phyloP scores from a whole-genome alignment of 2,888 invertebrate species.

The Drosophila leonis region DNA sequence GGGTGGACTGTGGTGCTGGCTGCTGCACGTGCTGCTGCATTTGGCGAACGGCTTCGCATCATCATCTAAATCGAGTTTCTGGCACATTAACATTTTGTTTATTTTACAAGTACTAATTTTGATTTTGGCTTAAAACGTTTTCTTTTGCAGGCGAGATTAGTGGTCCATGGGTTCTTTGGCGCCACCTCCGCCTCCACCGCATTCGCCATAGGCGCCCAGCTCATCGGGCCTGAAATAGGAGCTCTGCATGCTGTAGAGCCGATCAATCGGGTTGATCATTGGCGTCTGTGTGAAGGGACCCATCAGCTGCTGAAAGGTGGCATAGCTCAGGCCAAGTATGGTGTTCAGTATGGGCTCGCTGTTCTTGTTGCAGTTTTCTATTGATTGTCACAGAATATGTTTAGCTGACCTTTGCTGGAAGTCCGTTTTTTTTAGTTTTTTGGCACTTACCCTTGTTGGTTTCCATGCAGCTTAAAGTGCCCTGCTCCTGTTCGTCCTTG shows the following conservation, averaged over 20 bases:
- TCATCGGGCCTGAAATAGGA: conserved; percentile 88
- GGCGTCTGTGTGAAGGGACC: conserved; percentile 85
- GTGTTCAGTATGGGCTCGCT: conserved; percentile 85
- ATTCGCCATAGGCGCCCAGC: conserved; percentile 81
- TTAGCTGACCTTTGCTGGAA: not conserved
- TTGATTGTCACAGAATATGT: not conserved
- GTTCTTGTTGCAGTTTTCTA: conserved; percentile 85
- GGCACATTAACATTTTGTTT: conserved; percentile 71
- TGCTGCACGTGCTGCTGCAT: conserved; percentile 55
- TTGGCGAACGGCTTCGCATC: conserved; percentile 4
- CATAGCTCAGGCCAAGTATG: conserved; percentile 85
- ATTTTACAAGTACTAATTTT: conserved; percentile 82
- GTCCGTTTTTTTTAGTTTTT: not conserved
- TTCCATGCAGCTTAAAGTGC: conserved; percentile 83
- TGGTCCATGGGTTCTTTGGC: conserved; percentile 78
- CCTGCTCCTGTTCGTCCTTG: conserved; percentile 84
- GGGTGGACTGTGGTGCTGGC: conserved; percentile 8
- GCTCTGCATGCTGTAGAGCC: conserved; percentile 89
- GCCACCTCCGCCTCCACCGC: conserved; percentile 60
- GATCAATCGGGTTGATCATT: conserved; percentile 88
- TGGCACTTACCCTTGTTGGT: conserved; percentile 83
- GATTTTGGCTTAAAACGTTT: conserved; percentile 76
- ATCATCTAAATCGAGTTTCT: conserved; percentile 33
- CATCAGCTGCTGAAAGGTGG: conserved; percentile 85
- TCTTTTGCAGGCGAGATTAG: conserved; percentile 32